Base-by-base conservation (phyloP, 2,797 vertebrate species). In the Trachops cirrhosus region DNA sequence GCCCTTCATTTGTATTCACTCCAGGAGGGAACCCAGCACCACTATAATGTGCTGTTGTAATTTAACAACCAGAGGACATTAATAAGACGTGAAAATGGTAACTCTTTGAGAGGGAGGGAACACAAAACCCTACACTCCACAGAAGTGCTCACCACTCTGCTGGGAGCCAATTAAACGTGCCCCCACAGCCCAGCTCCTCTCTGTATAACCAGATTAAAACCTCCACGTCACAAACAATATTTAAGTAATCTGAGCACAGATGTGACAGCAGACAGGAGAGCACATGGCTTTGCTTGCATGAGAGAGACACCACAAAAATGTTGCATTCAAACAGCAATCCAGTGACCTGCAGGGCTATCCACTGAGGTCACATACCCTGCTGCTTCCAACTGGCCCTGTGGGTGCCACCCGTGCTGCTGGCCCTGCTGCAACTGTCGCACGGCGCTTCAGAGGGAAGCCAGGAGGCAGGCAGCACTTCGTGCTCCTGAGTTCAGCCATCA, bases 141-240 rank as follows among this genome's bases (percentile, higher is more conserved):
- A n/a, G 91, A 89, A 93, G 92, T 12, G 24, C 86, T 59, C 74
- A 70, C 90, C 92, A 92, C 98, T 98, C 98, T 98, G 97, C 97
- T 98, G 98, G 98, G 98, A 98, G 97, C 97, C 97, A 98, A 98
- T 98, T 98, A 98, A 97, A 97, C 48, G 62, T 96, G 87, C 96
- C 97, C 97, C 96, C 97, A 83, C 97, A 97, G 97, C 97, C 96
- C 32, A 18, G 54, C 94, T 96, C 82, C 87, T 78, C 91, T 97
- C 97, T 98, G 96, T 95, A 96, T 95, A 98, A 46, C 97, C 97
- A 98, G 96, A 98, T 96, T 97, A 97, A 98, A 98, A 97, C 9
- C 86, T 97, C 95, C 93, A 95, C 73, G 95, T 98, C 75, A 87
- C 96, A 98, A 97, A 98, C 93, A 96, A 93, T 96, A 97, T 97